Conservation (phyloP, 2,888 invertebrate genomes). For the Cinara cedri region DNA sequence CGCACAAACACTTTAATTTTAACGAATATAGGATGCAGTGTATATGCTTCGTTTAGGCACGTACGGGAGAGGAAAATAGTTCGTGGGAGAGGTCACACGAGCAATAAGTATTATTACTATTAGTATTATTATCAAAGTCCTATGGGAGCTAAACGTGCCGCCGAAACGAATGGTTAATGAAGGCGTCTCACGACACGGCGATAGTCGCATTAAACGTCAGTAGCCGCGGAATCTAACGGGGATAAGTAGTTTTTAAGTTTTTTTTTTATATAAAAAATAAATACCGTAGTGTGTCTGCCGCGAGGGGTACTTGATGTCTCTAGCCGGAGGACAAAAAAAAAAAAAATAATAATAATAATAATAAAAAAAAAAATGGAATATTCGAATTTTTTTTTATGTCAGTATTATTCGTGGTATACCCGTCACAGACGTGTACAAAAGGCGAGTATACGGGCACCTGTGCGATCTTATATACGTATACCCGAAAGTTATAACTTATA, state of each 20-base stretch:
- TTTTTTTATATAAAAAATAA: slow-evolving; percentile 2
- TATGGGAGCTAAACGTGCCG: slow-evolving; percentile 4
- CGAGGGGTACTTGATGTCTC: slow-evolving; percentile 28
- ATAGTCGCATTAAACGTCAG: not conserved
- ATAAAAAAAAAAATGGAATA: no score
- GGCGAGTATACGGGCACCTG: no score
- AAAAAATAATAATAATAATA: not conserved
- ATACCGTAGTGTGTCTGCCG: not conserved
- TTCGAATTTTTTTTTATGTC: no score
- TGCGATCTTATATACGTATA: not conserved
- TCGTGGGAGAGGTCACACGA: slow-evolving; percentile 48
- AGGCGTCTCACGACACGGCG: not conserved
- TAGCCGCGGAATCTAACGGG: not conserved
- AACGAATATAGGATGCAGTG: not conserved
- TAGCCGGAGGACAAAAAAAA: not conserved
- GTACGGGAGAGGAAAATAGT: not conserved
- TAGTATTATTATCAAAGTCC: not conserved
- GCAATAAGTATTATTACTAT: not conserved
- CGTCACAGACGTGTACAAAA: not conserved
- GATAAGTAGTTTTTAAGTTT: not conserved
- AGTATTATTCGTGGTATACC: no score
- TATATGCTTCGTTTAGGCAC: not conserved
- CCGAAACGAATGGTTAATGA: slow-evolving; percentile 45
- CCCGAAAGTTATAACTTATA: not conserved
- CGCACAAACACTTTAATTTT: no score